A percentile compares a stretch with the other conserved stretches of the same genome.
Conservation (phyloP, 2,113 vertebrate species). For the Ursus arctos region DNA sequence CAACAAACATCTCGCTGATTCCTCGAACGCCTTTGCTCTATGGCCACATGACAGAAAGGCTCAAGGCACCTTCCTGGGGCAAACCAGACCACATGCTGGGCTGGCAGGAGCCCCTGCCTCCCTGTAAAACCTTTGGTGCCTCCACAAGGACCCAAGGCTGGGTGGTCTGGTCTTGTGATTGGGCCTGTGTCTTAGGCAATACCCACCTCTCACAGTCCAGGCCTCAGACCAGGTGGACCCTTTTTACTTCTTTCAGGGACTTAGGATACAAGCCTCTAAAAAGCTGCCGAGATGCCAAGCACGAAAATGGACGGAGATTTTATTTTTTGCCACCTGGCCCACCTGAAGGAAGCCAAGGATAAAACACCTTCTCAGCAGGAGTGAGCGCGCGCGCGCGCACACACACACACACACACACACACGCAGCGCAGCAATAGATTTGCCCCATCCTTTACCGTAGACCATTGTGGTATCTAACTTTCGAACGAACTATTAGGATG, state of each 20-base stretch:
- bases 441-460: neutral
- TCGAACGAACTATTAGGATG: neutral
- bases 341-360: neutral
- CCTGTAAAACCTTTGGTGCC: neutral
- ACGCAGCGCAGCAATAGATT: neutral
- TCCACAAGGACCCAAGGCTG: fast-evolving
- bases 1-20: neutral
- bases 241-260: neutral
- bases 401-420: too few relatives aligned
- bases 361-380: neutral
- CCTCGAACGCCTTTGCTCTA: neutral
- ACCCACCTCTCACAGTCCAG: neutral
- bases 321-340: neutral
- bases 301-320: neutral
- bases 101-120: neutral
- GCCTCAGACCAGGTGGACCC: neutral
- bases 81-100: neutral
- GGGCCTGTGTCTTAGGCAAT: neutral
- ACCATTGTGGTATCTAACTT: neutral
- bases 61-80: neutral
- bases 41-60: fast-evolving
- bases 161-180: neutral
- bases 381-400: too few relatives aligned
- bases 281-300: neutral
- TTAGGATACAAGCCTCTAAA: neutral